These are phyloP conservation scores for Erinaceus europaeus DNA, from an alignment of 2,113 vertebrate genomes.

Conservation along the genomic window DNA sequence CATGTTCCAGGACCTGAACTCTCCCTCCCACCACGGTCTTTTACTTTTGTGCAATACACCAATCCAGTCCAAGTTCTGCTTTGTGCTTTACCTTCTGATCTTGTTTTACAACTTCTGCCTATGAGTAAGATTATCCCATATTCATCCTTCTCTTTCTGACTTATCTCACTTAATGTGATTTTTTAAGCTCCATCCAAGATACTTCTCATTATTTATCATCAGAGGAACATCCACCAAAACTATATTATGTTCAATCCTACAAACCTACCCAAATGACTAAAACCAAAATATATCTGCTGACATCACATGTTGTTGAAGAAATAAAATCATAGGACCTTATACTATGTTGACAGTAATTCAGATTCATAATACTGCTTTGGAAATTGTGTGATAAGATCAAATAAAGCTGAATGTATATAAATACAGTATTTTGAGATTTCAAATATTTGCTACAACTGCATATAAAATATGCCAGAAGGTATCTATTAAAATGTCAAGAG, in stretches of 20 bases:
- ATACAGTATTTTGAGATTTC: neutral
- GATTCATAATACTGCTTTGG: neutral
- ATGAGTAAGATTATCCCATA: no score
- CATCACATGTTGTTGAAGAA: neutral
- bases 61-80: no score
- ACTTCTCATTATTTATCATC: neutral
- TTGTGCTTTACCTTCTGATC: no score
- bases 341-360: neutral
- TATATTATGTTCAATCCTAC: neutral
- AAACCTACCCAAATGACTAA: neutral
- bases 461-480: no score
- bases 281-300: neutral
- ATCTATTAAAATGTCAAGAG: neutral
- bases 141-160: no score
- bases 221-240: constrained; percentile 6
- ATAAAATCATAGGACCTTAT: neutral
- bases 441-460: neutral
- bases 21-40: no score
- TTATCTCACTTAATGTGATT: no score
- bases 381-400: neutral
- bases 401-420: neutral
- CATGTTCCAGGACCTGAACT: no score
- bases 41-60: no score
- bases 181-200: no score
- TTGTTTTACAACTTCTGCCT: no score